Conservation (phyloP, 2,797 vertebrate genomes). For the Atherinosoma microstoma region DNA sequence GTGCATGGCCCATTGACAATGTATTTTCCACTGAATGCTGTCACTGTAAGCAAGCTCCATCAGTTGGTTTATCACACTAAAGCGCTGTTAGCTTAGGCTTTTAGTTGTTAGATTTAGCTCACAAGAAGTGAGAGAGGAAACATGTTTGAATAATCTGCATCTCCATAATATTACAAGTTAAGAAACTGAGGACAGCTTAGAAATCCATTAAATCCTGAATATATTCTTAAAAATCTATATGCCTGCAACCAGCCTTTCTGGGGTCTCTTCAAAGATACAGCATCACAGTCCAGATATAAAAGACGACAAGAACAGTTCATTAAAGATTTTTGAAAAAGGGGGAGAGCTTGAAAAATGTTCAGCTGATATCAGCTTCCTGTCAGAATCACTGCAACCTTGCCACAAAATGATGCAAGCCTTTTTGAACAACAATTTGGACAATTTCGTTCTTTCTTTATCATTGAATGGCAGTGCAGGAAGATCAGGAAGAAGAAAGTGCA, state of each 20-base stretch:
- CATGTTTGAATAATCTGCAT: no score
- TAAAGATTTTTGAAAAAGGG: slow-evolving; percentile 47
- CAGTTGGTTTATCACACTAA: slow-evolving; percentile 19
- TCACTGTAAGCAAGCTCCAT: slow-evolving; percentile 33
- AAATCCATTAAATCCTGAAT: slow-evolving; percentile 8
- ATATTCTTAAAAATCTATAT: slow-evolving; percentile 46
- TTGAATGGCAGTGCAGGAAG: not conserved
- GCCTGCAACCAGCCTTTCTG: slow-evolving; percentile 25
- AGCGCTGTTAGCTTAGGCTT: slow-evolving; percentile 18
- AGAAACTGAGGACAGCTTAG: slow-evolving; percentile 23
- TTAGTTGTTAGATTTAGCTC: slow-evolving; percentile 22
- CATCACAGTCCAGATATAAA: slow-evolving; percentile 42
- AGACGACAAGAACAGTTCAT: slow-evolving; percentile 45
- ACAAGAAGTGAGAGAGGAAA: slow-evolving; percentile 1
- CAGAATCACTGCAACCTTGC: slow-evolving; percentile 54
- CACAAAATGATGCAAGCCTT: slow-evolving; percentile 58
- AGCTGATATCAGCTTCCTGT: slow-evolving; percentile 64
- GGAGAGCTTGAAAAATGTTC: slow-evolving; percentile 36
- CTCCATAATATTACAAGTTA: slow-evolving; percentile 1
- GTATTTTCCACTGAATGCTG: slow-evolving; percentile 5
- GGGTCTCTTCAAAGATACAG: slow-evolving; percentile 52
- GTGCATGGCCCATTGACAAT: slow-evolving; percentile 12
- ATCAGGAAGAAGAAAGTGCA: slow-evolving; percentile 5
- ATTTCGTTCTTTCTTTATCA: slow-evolving; percentile 31
- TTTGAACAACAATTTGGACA: slow-evolving; percentile 36